These are phyloP conservation scores for Dicerorhinus sumatrensis DNA, from an alignment of 2,113 vertebrate species.

Conservation along the genomic window DNA sequence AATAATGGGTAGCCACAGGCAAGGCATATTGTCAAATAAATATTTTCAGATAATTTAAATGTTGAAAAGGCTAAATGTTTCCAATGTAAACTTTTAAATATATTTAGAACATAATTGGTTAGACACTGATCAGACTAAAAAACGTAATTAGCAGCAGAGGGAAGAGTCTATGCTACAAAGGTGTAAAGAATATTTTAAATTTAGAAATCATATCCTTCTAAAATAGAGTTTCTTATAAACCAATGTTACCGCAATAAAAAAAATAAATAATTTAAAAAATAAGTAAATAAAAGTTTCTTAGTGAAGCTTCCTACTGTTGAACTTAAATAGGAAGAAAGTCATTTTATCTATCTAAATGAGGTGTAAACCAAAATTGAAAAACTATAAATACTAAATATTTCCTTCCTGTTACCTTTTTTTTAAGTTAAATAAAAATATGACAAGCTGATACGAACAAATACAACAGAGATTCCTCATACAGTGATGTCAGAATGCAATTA, in stretches of 20 bases:
- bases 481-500: background rate
- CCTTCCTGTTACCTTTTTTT: background rate
- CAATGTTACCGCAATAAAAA: too few species aligned
- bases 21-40: background rate
- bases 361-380: background rate
- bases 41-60: constrained; percentile 7
- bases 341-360: background rate
- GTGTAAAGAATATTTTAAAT: background rate
- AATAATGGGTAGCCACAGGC: background rate
- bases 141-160: background rate
- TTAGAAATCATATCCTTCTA: background rate
- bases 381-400: background rate
- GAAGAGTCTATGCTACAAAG: background rate
- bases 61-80: constrained; percentile 28
- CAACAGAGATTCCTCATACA: background rate
- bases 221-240: background rate
- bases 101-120: background rate
- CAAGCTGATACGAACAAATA: background rate
- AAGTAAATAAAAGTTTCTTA: background rate
- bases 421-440: background rate
- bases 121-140: background rate
- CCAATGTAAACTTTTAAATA: background rate
- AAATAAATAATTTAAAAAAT: too few species aligned
- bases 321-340: constrained; percentile 27
- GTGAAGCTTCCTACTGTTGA: background rate